Evolutionary conservation across 2,888 invertebrate genomes (phyloP), one percentile per base, ranked within the genome.

Genomic region (Melieria crassipennis): DNA sequence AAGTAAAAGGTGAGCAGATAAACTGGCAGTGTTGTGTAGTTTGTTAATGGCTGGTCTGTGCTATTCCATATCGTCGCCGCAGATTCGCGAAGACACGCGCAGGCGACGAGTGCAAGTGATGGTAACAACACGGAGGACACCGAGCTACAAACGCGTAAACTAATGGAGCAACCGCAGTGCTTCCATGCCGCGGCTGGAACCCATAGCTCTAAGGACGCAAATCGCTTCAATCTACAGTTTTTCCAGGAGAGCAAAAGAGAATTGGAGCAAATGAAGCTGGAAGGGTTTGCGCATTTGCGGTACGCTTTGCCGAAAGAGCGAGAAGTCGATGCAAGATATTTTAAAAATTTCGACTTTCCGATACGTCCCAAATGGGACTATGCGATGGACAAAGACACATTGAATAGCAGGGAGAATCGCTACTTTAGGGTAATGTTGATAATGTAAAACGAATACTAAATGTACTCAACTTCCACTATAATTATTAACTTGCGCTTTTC

Each of bases 341-440:
- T 93, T 82, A 80, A 88, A 0, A 91, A 90, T 5, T 86, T 94
- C 57, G 90, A 92, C 75, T 94, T 96, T 85, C 98, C 98, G 0
- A 92, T 92, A 78, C 87, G 98, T 72, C 98, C 97, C 0, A 87
- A 91, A 0, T 98, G 98, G 98, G 90, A 92, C 80, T 93, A 91
- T 80, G 88, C 87, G n/a, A 91, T 94, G 90, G 89, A 90, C 0
- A 91, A 91, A 57, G 91, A 91, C 6, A 89, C 91, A 70, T 85
- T 98, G 7, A 94, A 97, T 75, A 89, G 90, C 3, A 91, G 90
- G 81, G 97, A 98, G 82, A 92, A 95, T 80, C 90, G 89, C 81
- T 96, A 96, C 87, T 97, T 97, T 83, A 82, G 81, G 73, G 85
- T 86, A 72, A 30, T 30, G 30, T 30, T 30, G 3, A 30, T 30